phyloP scores from a whole-genome alignment of 2,113 vertebrate species.

The Bucco capensis region DNA sequence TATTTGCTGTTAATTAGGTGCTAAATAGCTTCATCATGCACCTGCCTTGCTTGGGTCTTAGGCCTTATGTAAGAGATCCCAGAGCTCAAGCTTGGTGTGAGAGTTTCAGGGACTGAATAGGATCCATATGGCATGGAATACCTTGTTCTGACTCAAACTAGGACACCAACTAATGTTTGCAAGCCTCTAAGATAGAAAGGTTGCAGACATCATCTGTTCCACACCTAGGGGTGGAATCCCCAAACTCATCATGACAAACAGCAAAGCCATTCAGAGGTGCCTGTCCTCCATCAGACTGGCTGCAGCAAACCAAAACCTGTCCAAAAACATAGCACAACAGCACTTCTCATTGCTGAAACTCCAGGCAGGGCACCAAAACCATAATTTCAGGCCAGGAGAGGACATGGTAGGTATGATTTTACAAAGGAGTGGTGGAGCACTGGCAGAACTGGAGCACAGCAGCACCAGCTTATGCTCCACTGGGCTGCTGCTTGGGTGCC shows the following conservation, averaged over 20 bases:
- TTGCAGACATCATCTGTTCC: not conserved
- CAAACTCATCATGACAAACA: not conserved
- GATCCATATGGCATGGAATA: no score
- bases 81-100: no score
- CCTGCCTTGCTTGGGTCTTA: no score
- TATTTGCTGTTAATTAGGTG: no score
- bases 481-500: not conserved
- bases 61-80: no score
- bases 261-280: not conserved
- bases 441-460: not conserved
- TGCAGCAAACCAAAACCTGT: not conserved
- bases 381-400: not conserved
- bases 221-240: not conserved
- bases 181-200: not conserved
- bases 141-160: no score
- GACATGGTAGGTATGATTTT: not conserved
- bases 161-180: not conserved
- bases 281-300: not conserved
- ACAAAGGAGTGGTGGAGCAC: fast-evolving
- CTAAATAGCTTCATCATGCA: no score
- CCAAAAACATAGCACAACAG: not conserved
- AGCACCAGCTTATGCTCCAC: fast-evolving
- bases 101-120: no score
- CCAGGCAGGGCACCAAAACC: not conserved
- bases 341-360: not conserved